Evolutionary conservation across 2,797 vertebrate species (phyloP).

Genomic region (Crypturellus tataupa): DNA sequence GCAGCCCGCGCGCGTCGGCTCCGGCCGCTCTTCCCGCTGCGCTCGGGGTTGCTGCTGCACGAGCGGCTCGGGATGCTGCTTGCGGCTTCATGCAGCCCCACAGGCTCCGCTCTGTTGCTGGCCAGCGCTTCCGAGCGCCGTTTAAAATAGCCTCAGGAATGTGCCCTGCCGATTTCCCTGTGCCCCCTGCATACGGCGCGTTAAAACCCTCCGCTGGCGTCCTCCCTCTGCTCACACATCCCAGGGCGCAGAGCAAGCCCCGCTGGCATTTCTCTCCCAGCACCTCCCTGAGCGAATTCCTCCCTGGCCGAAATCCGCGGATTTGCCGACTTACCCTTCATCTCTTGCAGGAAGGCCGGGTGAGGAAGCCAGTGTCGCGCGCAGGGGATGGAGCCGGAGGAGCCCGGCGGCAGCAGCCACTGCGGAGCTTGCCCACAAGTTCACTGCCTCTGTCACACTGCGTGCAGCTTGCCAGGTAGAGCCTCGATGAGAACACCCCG

Average conservation of each 20-base stretch:
- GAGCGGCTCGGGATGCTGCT: neutral
- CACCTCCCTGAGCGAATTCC: conserved; percentile 21
- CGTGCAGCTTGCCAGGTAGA: conserved; percentile 67
- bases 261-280: neutral
- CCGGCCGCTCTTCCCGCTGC: neutral
- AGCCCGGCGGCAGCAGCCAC: conserved; percentile 12
- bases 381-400: neutral
- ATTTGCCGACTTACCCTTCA: conserved; percentile 72
- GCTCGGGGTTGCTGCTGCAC: neutral
- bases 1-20: neutral
- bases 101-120: neutral
- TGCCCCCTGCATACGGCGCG: neutral
- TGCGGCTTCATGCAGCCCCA: conserved; percentile 6
- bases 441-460: conserved; percentile 37
- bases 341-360: conserved; percentile 61
- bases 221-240: neutral
- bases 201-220: neutral
- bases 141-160: conserved; percentile 60
- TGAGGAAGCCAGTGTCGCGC: conserved; percentile 24
- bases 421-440: conserved; percentile 58
- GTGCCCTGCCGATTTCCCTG: conserved; percentile 7
- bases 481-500: conserved; percentile 51
- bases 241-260: neutral
- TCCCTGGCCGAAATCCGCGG: conserved; percentile 40
- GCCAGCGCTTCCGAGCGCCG: conserved; percentile 15